Base-by-base conservation (phyloP, 1,140 invertebrate species). In the Drosophila kikkawai region DNA sequence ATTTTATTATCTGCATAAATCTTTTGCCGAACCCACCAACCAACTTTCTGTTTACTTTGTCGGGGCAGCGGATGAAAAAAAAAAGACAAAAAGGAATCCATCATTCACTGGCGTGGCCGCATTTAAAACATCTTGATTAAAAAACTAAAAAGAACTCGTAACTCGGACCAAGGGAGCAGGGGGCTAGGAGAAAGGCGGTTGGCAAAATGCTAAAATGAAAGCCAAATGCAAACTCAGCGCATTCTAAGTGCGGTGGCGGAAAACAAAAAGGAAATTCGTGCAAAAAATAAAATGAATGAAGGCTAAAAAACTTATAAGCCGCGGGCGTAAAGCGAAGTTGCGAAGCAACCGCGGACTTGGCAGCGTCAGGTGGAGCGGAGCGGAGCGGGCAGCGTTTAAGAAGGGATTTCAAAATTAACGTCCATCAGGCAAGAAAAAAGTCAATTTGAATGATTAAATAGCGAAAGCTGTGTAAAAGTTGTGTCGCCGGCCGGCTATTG, bases 1-100 rank as follows among this genome's bases (percentile, higher is more conserved):
- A 88, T 87, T 87, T 88, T 88, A 87, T 87, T 87, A 88, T 88
- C 84, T 88, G 84, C 85, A 88, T 87, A 87, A 87, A 83, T 87
- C 83, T 83, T 56, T 88, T 66, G 71, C 71, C 80, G 73, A 83
- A 77, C 66, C 77, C 71, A 65, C 61, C 70, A 68, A 67, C 80
- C 70, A 86, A 86, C 70, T 87, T 87, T 83, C 71, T 87, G 83
- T 87, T 87, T 87, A 87, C 83, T 87, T 67, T 74, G 63, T 63
- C 2, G 59, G 59, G 44, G 56, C 42, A 39, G 44, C 13, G 17
- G 22, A 19, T 58, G 36, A 47, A 41, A 63, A 59, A 59, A 79
- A 61, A 26, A 55, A 50, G 58, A 63, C 59, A 61, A 36, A 73
- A 82, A 64, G 75, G 75, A 88, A 87, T 87, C 66, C 80, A 87